These are phyloP conservation scores for Nephrotoma flavescens DNA, from an alignment of 2,888 invertebrate species.

Conservation along the genomic window DNA sequence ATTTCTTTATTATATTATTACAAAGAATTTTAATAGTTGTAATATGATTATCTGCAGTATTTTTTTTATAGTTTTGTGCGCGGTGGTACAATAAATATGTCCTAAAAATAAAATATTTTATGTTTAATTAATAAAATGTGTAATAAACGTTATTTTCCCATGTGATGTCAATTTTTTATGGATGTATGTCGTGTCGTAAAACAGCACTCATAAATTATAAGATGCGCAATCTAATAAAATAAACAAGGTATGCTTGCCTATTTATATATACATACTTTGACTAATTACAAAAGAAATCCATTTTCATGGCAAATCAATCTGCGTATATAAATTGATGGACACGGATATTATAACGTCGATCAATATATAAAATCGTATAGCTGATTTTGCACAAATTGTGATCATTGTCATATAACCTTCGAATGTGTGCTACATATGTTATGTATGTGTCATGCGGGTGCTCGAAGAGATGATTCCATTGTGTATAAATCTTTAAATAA, in stretches of 20 bases:
- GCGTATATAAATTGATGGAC: neutral
- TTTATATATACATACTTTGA: neutral
- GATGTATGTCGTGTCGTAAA: neutral
- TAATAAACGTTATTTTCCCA: neutral
- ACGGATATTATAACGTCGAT: neutral
- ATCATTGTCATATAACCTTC: neutral
- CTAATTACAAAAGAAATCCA: neutral
- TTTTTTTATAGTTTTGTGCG: neutral
- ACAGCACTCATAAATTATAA: neutral
- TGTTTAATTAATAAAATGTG: neutral
- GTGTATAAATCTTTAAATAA: too few species aligned
- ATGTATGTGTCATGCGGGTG: neutral
- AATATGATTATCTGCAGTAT: neutral
- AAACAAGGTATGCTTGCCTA: neutral
- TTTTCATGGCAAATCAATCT: neutral
- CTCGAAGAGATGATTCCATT: neutral
- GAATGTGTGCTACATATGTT: neutral
- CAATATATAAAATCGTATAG: neutral
- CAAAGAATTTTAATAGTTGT: neutral
- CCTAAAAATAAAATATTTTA: neutral
- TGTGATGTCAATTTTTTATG: neutral
- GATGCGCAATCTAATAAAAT: neutral
- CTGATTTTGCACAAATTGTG: neutral
- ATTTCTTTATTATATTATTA: neutral
- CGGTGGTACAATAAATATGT: neutral